These are phyloP conservation scores for Macheiramphus alcinus DNA, from an alignment of 2,113 vertebrate genomes.

Conservation along the genomic window DNA sequence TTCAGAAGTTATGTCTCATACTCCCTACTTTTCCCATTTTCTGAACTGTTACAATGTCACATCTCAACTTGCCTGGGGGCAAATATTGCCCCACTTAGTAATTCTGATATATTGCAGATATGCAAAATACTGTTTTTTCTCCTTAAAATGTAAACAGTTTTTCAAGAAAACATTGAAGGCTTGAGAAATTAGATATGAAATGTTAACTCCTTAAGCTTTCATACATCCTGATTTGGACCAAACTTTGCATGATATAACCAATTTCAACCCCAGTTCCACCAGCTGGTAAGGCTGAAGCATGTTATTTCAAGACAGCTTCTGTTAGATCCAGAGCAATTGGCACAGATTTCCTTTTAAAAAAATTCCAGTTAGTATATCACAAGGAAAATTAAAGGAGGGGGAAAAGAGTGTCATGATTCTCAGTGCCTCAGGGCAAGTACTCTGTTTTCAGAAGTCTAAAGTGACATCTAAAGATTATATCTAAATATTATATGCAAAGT, in stretches of 20 bases:
- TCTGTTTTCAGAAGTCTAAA: background rate
- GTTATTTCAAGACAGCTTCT: background rate
- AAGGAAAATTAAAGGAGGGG: background rate
- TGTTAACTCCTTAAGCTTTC: background rate
- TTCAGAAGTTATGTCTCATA: background rate
- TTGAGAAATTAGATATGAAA: background rate
- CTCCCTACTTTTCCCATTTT: background rate
- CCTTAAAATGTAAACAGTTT: background rate
- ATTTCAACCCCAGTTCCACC: background rate
- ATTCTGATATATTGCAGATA: background rate
- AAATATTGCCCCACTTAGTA: background rate
- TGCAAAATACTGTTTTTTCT: background rate
- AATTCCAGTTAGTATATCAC: background rate
- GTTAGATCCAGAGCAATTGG: background rate
- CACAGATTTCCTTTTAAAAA: background rate
- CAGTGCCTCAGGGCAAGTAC: background rate
- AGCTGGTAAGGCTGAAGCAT: background rate
- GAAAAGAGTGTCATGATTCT: background rate
- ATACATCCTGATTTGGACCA: background rate
- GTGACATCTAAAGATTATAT: background rate
- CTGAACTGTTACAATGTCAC: background rate
- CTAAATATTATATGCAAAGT: background rate
- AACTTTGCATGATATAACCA: background rate
- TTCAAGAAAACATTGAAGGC: background rate
- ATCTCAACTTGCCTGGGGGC: background rate